Evolutionary conservation across 1,140 invertebrate genomes (phyloP).

Genomic region (Platorchestia sp.): DNA sequence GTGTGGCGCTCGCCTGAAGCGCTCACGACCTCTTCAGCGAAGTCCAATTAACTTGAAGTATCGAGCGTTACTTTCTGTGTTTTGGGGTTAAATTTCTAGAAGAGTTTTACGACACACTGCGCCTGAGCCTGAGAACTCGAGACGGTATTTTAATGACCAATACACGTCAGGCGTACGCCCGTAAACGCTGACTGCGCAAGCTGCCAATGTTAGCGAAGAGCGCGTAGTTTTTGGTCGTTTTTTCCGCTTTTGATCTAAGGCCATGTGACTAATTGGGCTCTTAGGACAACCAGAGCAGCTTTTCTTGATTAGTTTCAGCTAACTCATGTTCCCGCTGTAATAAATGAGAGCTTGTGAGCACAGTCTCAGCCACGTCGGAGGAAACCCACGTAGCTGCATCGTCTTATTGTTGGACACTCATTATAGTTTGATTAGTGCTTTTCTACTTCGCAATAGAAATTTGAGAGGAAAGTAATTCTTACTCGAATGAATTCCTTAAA

Average conservation of each 20-base stretch:
- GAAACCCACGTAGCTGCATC: too few species aligned
- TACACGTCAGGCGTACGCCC: background rate
- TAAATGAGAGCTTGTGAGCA: background rate
- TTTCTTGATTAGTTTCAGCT: background rate
- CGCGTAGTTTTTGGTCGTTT: background rate
- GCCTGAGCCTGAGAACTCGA: background rate
- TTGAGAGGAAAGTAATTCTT: too few species aligned
- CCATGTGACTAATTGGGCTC: background rate
- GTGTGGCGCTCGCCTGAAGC: conserved; percentile 2
- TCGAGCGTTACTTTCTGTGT: conserved; percentile 12
- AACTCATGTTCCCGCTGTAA: background rate
- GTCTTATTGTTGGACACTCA: background rate
- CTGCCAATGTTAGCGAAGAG: background rate
- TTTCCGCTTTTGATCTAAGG: background rate
- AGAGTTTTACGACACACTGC: conserved; percentile 18
- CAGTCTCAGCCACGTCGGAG: too few species aligned
- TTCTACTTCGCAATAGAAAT: background rate
- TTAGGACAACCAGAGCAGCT: background rate
- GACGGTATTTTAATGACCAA: conserved; percentile 32
- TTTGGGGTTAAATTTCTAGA: conserved; percentile 10
- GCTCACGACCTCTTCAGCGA: background rate
- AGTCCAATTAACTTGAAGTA: conserved; percentile 40
- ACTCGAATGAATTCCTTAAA: too few species aligned
- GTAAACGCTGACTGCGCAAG: background rate
- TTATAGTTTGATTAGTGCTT: background rate